Evolutionary conservation across 1,140 invertebrate genomes (phyloP), one percentile per base, ranked within the genome.

Genomic region (Drosophila arizonae): DNA sequence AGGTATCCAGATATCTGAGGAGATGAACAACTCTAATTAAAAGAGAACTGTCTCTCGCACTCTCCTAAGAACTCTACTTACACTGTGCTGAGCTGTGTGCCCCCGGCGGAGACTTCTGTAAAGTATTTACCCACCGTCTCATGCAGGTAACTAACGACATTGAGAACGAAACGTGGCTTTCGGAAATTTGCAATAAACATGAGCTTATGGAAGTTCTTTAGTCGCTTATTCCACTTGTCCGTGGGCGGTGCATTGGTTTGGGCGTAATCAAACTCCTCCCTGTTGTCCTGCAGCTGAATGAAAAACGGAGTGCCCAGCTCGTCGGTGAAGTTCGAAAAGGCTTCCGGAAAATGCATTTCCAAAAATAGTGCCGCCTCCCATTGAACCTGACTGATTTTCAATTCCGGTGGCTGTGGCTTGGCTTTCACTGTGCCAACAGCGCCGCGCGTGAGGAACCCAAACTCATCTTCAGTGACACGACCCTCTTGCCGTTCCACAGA

Each of bases 131-230:
- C 97, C 2, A 97, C 93, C 70, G 96, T 96, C 8, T 92, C 92
- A 71, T 94, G 93, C 0, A 98, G 95, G 90, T 96, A 98, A 69
- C 96, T 94, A 1, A 95, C 95, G 11, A 97, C 94, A 3, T 95
- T 95, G 82, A 96, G 95, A 5, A 97, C 94, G 9, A 97, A 92
- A 90, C 96, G 96, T 85, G 98, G 96, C 87, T 97, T 96, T 72
- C 95, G 95, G 15, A 98, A 91, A 57, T 94, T 94, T 85, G 96
- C 95, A 0, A 98, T 89, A 13, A 98, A 86, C 92, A 98, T 94
- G 48, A 98, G 92, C 87, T 96, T 97, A 81, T 97, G 95, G 90
- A 98, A 97, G 46, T 94, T 90, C 8, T 90, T 92, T 6, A 98
- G 88, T 13, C 85, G 91, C 1, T 90, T 91, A 79, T 97, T 92